Base-by-base conservation (phyloP, 2,113 vertebrate genomes). In the Diadophis punctatus region DNA sequence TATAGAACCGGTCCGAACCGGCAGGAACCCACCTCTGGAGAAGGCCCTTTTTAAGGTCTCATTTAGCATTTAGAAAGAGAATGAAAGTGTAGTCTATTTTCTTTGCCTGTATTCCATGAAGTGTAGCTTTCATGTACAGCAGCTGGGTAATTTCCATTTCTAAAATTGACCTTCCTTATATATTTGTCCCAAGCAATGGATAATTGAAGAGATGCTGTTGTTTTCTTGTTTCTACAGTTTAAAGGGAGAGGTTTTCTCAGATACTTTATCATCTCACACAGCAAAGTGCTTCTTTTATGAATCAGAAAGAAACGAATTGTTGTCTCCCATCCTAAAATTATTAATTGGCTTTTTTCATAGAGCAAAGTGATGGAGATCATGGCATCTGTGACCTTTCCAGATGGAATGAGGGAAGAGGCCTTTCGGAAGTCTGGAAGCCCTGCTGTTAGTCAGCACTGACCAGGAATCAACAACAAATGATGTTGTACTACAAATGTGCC, bases 261-360 rank as follows among this genome's bases (percentile, higher is more conserved):
- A 58, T 58, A 56, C 8, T 5, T 52, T 49, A 25, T 12, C 20
- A 11, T 49, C 43, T 56, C 55, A 60, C 92, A 91, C 92, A 93
- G 52, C 93, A 80, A 80, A 80, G 18, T 80, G n/a, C 8, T 39
- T 43, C 63, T 14, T 86, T 86, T 49, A 86, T 86, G 95, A 90
- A 80, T 48, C 96, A 91, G 95, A 46, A 96, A 89, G 84, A 93
- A 94, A 55, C 93, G 1, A 12, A 25, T 90, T 58, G 84, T 84
- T 60, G 91, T 48, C 88, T 20, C 90, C 90, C 48, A 84, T 0
- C 39, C 8, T 16, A 46, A 25, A 90, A 16, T 95, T 93, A 68
- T 43, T 95, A 97, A 60, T 58, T 60, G 53, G 43, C 43, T 9
- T 58, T 58, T 43, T 86, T 91, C 46, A 86, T 25, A 48, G 0